These are phyloP conservation scores for Zaprionus ornatus DNA, from an alignment of 1,140 invertebrate genomes.

Conservation along the genomic window DNA sequence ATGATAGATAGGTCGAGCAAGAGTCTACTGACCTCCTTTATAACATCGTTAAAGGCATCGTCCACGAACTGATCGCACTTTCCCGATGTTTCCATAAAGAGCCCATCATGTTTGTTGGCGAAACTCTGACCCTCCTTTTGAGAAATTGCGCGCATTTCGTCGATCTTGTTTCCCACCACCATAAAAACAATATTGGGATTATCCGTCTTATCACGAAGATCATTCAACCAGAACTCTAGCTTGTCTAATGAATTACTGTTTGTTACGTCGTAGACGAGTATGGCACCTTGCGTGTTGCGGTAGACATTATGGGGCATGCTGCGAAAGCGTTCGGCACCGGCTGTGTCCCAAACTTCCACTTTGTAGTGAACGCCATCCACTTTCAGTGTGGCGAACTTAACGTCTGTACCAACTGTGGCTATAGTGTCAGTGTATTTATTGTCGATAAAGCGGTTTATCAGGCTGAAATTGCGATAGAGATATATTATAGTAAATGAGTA, in stretches of 20 bases:
- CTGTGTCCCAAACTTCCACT: conserved; percentile 94
- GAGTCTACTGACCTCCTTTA: conserved; percentile 92
- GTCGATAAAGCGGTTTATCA: conserved; percentile 96
- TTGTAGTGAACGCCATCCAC: conserved; percentile 96
- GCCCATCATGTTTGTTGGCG: conserved; percentile 96
- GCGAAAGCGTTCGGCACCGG: conserved; percentile 98
- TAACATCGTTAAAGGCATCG: conserved; percentile 98
- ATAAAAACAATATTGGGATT: conserved; percentile 98
- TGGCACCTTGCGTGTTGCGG: conserved; percentile 95
- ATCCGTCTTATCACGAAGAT: conserved; percentile 97
- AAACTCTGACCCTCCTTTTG: conserved; percentile 97
- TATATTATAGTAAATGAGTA: too few relatives aligned
- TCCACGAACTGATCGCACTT: conserved; percentile 98
- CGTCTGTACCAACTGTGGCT: conserved; percentile 98
- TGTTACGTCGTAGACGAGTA: conserved; percentile 98
- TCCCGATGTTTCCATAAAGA: conserved; percentile 99
- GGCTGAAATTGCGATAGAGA: conserved; percentile 85
- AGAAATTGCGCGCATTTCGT: conserved; percentile 93
- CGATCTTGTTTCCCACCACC: conserved; percentile 99
- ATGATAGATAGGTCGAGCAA: not conserved
- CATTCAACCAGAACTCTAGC: conserved; percentile 96
- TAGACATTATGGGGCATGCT: conserved; percentile 98
- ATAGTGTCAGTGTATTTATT: conserved; percentile 96
- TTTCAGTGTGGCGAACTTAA: conserved; percentile 94
- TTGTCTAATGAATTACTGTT: conserved; percentile 92